Conservation (phyloP, 92 coral and sea anemone species). For the Desmophyllum pertusum region DNA sequence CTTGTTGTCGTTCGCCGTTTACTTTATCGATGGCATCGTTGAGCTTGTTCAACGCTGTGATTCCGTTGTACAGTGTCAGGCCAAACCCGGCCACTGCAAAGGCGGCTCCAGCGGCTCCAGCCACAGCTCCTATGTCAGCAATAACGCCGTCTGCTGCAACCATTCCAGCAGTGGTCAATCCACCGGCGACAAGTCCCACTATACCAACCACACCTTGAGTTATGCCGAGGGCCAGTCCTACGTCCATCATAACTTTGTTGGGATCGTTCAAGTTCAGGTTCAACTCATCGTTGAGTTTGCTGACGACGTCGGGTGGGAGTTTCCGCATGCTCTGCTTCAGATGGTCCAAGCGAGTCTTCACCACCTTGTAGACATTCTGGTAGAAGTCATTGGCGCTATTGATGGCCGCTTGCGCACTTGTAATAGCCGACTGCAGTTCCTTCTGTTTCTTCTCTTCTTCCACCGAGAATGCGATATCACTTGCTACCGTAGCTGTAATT, state of each 20-base stretch:
- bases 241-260: conserved; percentile 51
- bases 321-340: conserved; percentile 74
- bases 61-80: conserved; percentile 64
- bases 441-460: conserved; percentile 60
- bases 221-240: conserved; percentile 46
- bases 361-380: conserved; percentile 61
- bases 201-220: conserved; percentile 47
- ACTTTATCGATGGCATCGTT: conserved; percentile 72
- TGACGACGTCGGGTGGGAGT: conserved; percentile 64
- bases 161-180: conserved; percentile 60
- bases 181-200: conserved; percentile 52
- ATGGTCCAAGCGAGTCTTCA: conserved; percentile 71
- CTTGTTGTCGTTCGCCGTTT: conserved; percentile 47
- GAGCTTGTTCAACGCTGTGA: conserved; percentile 56
- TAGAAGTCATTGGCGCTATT: conserved; percentile 66
- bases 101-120: conserved; percentile 62
- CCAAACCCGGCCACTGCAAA: conserved; percentile 74
- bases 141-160: conserved; percentile 67
- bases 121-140: conserved; percentile 63
- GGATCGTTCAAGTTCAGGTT: conserved; percentile 57
- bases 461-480: conserved; percentile 51
- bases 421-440: conserved; percentile 48
- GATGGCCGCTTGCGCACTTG: conserved; percentile 58
- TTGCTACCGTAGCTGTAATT: conserved; percentile 52
- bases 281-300: conserved; percentile 58